Evolutionary conservation across 2,797 vertebrate genomes (phyloP).

Genomic region (Clamator glandarius): DNA sequence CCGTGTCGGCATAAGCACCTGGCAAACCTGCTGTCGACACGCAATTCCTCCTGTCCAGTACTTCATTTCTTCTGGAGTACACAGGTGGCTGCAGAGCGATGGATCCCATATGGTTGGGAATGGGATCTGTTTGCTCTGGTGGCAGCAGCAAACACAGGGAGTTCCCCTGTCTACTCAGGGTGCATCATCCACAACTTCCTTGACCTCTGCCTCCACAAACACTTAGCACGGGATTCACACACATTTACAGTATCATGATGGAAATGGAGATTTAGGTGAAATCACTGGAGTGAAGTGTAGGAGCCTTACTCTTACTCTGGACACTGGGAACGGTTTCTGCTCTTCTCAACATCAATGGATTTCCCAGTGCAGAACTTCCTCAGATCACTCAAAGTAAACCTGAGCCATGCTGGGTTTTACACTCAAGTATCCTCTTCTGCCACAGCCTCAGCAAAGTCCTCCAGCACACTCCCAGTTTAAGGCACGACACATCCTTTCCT

Average conservation of each 20-base stretch:
- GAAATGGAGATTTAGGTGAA: neutral
- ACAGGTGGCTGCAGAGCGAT: neutral
- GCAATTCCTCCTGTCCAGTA: neutral
- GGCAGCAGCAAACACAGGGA: neutral
- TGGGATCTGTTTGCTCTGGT: neutral
- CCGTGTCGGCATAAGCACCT: too few species aligned
- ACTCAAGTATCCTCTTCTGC: neutral
- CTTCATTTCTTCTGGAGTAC: neutral
- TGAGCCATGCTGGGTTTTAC: neutral
- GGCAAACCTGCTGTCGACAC: neutral
- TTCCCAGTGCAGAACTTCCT: neutral
- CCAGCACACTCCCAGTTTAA: neutral
- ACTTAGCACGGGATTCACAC: fast-evolving
- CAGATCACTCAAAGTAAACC: neutral
- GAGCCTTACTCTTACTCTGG: neutral
- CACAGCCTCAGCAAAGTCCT: neutral
- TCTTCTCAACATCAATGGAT: neutral
- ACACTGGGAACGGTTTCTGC: fast-evolving
- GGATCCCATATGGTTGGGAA: neutral
- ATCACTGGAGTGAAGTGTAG: neutral
- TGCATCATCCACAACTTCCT: neutral
- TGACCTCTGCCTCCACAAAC: neutral
- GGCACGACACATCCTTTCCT: neutral
- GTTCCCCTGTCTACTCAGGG: neutral
- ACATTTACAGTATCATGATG: fast-evolving